Evolutionary conservation across 2,113 vertebrate species (phyloP), one percentile per base, ranked within the genome.

Genomic region (Prietella phreatophila): DNA sequence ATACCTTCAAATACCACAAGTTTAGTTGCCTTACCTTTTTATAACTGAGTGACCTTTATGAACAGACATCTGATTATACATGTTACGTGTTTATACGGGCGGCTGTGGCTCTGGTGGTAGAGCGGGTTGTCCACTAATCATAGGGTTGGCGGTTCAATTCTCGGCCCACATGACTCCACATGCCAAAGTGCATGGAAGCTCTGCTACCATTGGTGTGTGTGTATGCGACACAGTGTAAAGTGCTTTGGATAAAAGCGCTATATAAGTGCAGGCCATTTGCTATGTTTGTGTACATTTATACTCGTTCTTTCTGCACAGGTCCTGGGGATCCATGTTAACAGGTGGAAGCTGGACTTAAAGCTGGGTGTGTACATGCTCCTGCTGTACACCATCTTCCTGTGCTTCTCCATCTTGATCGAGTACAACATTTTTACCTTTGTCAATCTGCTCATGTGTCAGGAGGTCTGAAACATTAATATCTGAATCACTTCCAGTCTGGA

Each of bases 351-450:
- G 91, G 96, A 97, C 94, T 93, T 87, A 88, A 97, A 95, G 91
- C 94, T 97, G 86, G 97, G 97, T 5, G n/a, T 96, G 91, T 97
- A 96, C 0, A 96, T 96, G 80, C 92, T 97, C 86, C 87, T 95
- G 63, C 96, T 97, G 87, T 97, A 97, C 53, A 95, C 87, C 39
- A 0, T 97, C 92, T 97, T 97, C 94, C 87, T 97, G 88, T 97
- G 96, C 93, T 96, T 97, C 93, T 97, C 97, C 39, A 93, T 97
- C 91, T 93, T 97, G 93, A 97, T 97, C 87, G 97, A 97, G 90
- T 97, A 95, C 89, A 97, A 97, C 2, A 95, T 97, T 92, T 97
- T 97, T 93, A 97, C 97, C 42, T 97, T 97, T 83, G 96, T 97
- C 95, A 97, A 97, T 94, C 92, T 97, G 88, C 97, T 97, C 82